Base-by-base conservation (phyloP, 1,140 invertebrate genomes). In the Heliconius eleuchia region DNA sequence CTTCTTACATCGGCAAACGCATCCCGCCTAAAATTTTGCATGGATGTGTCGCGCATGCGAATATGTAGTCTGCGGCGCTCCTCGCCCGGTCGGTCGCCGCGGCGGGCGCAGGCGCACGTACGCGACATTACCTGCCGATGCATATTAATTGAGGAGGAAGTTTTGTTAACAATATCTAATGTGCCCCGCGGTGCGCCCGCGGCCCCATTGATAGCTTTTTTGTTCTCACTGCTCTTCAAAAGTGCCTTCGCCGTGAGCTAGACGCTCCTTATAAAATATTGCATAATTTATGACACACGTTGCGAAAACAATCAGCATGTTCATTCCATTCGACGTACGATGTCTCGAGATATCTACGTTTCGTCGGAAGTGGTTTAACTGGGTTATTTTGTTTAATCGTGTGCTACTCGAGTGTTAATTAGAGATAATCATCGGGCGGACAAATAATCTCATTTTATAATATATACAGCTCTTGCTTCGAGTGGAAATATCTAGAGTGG, bases 151-250 rank as follows among this genome's bases (percentile, higher is more conserved):
- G 80, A 90, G 87, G 86, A 93, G 92, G 91, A 94, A 94, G 92
- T 94, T 92, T 94, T 94, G 92, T 93, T 86, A 93, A 94, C 90
- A 94, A 94, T 94, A 94, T 92, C 89, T 94, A 94, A 94, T 94
- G 91, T 90, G 88, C 89, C 90, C 89, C 77, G 85, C 85, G 88
- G 88, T 85, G 79, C 83, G 80, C 70, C 83, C 83, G 91, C 92
- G 92, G 91, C 83, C 81, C 86, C 88, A 93, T 93, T 94, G 89
- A 94, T 92, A 89, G 85, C 86, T 92, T 91, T 92, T 94, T 93
- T 91, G 88, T 89, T 90, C 83, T 84, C 79, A 57, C 74, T 84
- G 83, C 85, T 84, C 87, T 88, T 75, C 85, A 86, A 89, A 88
- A 91, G 85, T 87, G 86, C 83, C 84, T 85, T 81, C 84, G 71